Conservation (phyloP, 2,888 invertebrate species). For the Torymus tubicola region DNA sequence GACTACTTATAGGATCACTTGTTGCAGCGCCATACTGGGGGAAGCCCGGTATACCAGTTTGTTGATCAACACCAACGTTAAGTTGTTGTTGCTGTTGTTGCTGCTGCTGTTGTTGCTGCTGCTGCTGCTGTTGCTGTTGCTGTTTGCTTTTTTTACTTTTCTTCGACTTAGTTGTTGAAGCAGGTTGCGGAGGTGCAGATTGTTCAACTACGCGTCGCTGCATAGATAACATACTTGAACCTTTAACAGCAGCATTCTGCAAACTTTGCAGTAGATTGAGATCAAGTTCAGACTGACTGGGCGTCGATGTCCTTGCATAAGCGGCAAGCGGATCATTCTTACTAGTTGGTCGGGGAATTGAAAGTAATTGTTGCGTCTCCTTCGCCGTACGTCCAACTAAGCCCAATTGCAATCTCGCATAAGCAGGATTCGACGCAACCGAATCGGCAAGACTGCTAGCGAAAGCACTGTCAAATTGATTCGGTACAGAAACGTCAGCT, state of each 20-base stretch:
- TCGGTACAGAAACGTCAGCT: constrained; percentile 63
- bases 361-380: constrained; percentile 71
- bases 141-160: constrained; percentile 60
- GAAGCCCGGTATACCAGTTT: constrained; percentile 66
- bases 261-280: constrained; percentile 71
- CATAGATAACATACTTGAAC: constrained; percentile 70
- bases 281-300: constrained; percentile 69
- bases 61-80: constrained; percentile 61
- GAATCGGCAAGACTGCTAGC: constrained; percentile 70
- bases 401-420: constrained; percentile 71
- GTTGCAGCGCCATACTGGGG: constrained; percentile 68
- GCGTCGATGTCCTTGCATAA: constrained; percentile 65
- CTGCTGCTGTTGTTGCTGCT: constrained; percentile 63
- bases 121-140: constrained; percentile 71
- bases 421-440: constrained; percentile 69
- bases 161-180: constrained; percentile 63
- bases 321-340: constrained; percentile 72
- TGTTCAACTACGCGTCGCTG: constrained; percentile 71
- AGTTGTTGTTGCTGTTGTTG: constrained; percentile 64
- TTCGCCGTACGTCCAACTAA: constrained; percentile 69
- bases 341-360: constrained; percentile 72
- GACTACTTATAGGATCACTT: constrained; percentile 77
- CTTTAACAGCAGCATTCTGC: constrained; percentile 69
- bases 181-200: constrained; percentile 61
- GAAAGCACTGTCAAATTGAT: constrained; percentile 71